Evolutionary conservation across 2,888 invertebrate species (phyloP).

Genomic region (Drosophila yooni): DNA sequence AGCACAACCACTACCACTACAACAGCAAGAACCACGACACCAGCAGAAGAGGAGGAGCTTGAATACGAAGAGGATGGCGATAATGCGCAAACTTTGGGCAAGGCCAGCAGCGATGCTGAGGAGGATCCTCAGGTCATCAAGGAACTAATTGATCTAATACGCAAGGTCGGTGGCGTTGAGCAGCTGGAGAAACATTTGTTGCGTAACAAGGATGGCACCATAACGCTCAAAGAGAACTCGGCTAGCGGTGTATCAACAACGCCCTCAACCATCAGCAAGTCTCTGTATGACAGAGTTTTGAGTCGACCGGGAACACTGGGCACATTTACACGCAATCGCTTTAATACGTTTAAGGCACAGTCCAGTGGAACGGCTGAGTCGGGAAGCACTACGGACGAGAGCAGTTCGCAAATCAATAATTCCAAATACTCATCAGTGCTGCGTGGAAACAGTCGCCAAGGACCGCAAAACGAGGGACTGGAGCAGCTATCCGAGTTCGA

Average conservation of each 20-base stretch:
- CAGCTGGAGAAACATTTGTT: slow-evolving; percentile 92
- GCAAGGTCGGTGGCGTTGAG: slow-evolving; percentile 94
- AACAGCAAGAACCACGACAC: slow-evolving; percentile 83
- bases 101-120: slow-evolving; percentile 77
- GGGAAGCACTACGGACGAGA: neutral
- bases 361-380: slow-evolving; percentile 18
- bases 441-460: slow-evolving; percentile 87
- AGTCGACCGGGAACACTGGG: slow-evolving; percentile 83
- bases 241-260: slow-evolving; percentile 85
- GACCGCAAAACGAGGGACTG: slow-evolving; percentile 87
- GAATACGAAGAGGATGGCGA: slow-evolving; percentile 86
- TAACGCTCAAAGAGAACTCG: slow-evolving; percentile 84
- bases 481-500: slow-evolving; percentile 84
- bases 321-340: slow-evolving; percentile 82
- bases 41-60: slow-evolving; percentile 86
- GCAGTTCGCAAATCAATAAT: slow-evolving; percentile 36
- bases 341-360: slow-evolving; percentile 39
- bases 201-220: slow-evolving; percentile 86
- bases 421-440: slow-evolving; percentile 87
- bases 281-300: slow-evolving; percentile 91
- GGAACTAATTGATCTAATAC: slow-evolving; percentile 92
- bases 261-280: slow-evolving; percentile 89
- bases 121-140: slow-evolving; percentile 89
- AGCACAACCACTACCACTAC: slow-evolving; percentile 84
- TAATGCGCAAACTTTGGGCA: slow-evolving; percentile 58